A percentile compares a stretch with the other conserved stretches of the same genome.
phyloP scores from a whole-genome alignment of 1,140 invertebrate species.

The Oreohelix idahoensis region DNA sequence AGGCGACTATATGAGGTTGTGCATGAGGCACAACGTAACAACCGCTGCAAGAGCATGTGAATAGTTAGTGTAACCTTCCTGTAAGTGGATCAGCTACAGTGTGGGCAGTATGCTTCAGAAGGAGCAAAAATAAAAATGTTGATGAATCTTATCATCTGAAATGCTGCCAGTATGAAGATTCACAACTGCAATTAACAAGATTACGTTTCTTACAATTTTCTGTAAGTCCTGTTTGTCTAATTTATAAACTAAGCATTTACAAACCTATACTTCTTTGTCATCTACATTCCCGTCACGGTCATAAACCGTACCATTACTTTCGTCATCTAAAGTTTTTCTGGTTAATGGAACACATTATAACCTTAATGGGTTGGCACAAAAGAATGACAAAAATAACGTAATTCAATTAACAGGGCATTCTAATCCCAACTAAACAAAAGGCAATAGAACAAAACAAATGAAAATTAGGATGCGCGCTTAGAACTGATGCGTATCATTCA shows the following conservation, averaged over 20 bases:
- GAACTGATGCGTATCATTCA: conserved; percentile 15
- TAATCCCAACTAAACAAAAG: not conserved
- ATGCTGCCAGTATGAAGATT: too few relatives aligned
- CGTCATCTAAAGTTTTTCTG: not conserved
- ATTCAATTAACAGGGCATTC: not conserved
- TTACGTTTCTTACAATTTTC: too few relatives aligned
- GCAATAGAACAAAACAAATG: not conserved
- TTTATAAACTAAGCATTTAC: not conserved
- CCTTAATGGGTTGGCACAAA: not conserved
- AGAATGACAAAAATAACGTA: not conserved
- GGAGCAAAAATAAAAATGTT: too few relatives aligned
- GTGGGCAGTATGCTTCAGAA: too few relatives aligned
- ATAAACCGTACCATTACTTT: not conserved
- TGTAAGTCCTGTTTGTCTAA: too few relatives aligned
- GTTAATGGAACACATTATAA: not conserved
- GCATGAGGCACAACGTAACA: too few relatives aligned
- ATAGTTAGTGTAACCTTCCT: too few relatives aligned
- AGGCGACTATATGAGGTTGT: too few relatives aligned
- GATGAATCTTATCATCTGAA: too few relatives aligned
- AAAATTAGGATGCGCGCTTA: conserved; percentile 12
- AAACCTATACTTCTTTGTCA: not conserved
- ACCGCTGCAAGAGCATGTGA: too few relatives aligned
- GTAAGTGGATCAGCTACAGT: too few relatives aligned
- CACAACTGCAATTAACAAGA: too few relatives aligned
- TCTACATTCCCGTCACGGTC: not conserved